Base-by-base conservation (phyloP, 2,888 invertebrate genomes). In the Gisinianus flammeolus region DNA sequence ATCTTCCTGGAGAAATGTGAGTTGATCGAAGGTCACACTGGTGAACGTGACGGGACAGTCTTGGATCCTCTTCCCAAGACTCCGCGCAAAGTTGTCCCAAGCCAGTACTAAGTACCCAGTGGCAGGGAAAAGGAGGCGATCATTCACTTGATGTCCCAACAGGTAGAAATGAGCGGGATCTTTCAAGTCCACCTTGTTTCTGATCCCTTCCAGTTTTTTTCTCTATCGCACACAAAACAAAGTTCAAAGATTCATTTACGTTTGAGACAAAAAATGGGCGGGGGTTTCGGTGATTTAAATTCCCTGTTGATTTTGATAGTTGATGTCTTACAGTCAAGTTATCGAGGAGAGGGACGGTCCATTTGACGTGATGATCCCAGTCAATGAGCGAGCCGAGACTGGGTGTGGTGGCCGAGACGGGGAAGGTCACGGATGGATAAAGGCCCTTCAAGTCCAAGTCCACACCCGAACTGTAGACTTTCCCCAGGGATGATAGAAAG, bases 61-160 rank as follows among this genome's bases (percentile, higher is more conserved):
- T 91, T 0, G 91, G 88, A 67, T 91, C 77, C 91, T 92, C 31
- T 87, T 86, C 89, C 92, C 91, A 87, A 91, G 89, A 2, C 92
- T 92, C 3, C 4, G 54, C 2, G 92, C 92, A 19, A 93, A 87
- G 0, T 93, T 92, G 85, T 93, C 92, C 94, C 94, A 94, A 0
- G 92, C 92, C n/a, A 92, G 88, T 44, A 92, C 92, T 90, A 97
- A 89, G 86, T 96, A 96, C 19, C 96, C 97, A 56, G 97, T 97
- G 79, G 97, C 97, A 26, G 98, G 98, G 89, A 95, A 98, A 28
- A 98, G 89, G 71, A 97, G 90, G 86, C 97, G 91, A 31, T 96
- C 94, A 87, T 97, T 95, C 79, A 97, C 92, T 19, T 92, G 90
- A 87, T 97, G 96, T 0, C 94, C 95, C 33, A 88, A 87, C 87